A percentile compares a stretch with the other conserved stretches of the same genome.
These are phyloP conservation scores for Napeogenes inachia DNA, from an alignment of 2,888 invertebrate species.

Conservation along the genomic window DNA sequence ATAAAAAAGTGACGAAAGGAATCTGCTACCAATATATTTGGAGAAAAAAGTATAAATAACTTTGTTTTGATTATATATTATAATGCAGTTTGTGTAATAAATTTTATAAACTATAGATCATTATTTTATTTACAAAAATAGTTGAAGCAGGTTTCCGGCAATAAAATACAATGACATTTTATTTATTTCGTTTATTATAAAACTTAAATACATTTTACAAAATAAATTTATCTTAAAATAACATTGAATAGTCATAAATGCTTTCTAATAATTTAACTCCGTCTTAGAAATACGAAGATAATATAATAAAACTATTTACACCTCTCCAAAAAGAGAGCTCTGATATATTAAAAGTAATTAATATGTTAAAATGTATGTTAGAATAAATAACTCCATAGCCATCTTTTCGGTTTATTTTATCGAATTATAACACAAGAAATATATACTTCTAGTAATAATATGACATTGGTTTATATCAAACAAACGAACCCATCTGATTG, in stretches of 20 bases:
- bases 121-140: no score
- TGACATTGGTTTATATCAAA: not conserved
- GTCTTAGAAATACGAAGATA: not conserved
- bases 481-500: not conserved
- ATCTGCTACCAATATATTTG: no score
- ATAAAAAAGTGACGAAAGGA: no score
- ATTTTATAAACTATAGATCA: no score
- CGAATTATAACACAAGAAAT: no score
- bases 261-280: conserved; percentile 1
- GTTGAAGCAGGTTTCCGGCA: no score
- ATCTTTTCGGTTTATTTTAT: not conserved
- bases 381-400: conserved; percentile 3
- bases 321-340: conserved; percentile 7
- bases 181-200: conserved; percentile 25
- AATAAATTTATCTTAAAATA: conserved; percentile 8
- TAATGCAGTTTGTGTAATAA: no score
- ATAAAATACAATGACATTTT: conserved; percentile 7
- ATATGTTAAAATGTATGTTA: not conserved
- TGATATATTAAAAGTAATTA: not conserved
- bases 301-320: conserved; percentile 2
- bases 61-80: no score
- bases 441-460: no score
- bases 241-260: conserved; percentile 19
- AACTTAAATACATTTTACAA: conserved; percentile 19
- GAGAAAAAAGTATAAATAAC: no score